Percentiles rank a stretch among this genome's conserved stretches.
Evolutionary conservation across 2,113 vertebrate species (phyloP).

Genomic region (Thoracochromis brauschi): DNA sequence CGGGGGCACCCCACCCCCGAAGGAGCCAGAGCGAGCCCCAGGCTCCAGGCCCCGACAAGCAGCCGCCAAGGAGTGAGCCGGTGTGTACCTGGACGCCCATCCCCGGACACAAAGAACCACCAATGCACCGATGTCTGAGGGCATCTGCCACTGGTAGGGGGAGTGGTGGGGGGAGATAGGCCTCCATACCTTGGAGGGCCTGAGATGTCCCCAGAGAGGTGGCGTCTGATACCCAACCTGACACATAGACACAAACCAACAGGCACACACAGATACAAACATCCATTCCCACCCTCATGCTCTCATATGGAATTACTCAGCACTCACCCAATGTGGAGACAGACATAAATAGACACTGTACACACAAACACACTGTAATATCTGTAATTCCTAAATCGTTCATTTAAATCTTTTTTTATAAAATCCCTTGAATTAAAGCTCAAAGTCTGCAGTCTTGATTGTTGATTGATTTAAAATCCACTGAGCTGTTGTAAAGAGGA

Average conservation of each 20-base stretch:
- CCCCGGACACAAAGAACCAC: background rate
- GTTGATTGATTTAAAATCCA: background rate
- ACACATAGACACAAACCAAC: accelerated
- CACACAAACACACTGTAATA: background rate
- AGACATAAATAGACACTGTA: background rate
- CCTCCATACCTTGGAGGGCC: background rate
- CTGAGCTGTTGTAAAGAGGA: background rate
- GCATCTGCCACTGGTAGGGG: background rate
- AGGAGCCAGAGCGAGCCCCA: accelerated
- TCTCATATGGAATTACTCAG: background rate
- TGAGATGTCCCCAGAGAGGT: background rate
- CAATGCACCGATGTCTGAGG: accelerated
- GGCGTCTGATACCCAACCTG: background rate
- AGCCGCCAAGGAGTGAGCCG: background rate
- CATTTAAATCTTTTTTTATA: background rate
- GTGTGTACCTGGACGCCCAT: accelerated
- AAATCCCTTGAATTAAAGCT: background rate
- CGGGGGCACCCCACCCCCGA: accelerated
- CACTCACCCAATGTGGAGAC: background rate
- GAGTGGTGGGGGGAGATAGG: accelerated
- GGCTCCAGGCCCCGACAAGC: background rate
- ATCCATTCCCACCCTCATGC: background rate
- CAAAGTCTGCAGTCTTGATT: background rate
- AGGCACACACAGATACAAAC: background rate
- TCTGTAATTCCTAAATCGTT: background rate